phyloP scores from a whole-genome alignment of 2,888 invertebrate species.

The Drosophila yooni region DNA sequence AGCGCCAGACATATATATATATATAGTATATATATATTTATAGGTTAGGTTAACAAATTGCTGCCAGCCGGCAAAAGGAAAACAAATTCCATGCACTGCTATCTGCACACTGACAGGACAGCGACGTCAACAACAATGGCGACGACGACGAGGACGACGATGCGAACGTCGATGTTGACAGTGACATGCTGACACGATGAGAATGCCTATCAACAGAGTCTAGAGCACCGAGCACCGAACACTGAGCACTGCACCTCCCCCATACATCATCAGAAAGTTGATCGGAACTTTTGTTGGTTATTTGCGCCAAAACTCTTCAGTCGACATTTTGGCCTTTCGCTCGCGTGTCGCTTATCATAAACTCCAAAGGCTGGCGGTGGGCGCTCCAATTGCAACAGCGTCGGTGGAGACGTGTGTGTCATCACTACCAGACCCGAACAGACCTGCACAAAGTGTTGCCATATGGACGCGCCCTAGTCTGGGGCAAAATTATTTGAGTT shows the following conservation, averaged over 20 bases:
- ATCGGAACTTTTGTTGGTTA: conserved; percentile 69
- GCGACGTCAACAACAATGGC: conserved; percentile 51
- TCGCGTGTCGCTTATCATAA: conserved; percentile 81
- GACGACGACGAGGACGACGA: conserved; percentile 25
- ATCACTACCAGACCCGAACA: conserved; percentile 60
- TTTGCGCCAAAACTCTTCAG: conserved; percentile 41
- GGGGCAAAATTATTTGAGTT: conserved; percentile 25
- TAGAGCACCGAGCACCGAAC: not conserved
- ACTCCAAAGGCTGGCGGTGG: conserved; percentile 50
- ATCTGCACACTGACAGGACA: conserved; percentile 72
- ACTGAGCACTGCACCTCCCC: not conserved
- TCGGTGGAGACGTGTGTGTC: conserved; percentile 78
- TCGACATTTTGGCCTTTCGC: conserved; percentile 52
- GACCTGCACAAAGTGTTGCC: conserved; percentile 62
- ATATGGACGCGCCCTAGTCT: conserved; percentile 52
- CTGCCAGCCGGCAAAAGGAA: conserved; percentile 59
- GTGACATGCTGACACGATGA: conserved; percentile 70
- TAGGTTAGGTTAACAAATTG: conserved; percentile 15
- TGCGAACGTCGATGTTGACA: conserved; percentile 30
- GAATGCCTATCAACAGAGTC: conserved; percentile 34
- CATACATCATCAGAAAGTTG: conserved; percentile 61
- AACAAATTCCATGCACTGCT: conserved; percentile 75
- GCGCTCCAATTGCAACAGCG: conserved; percentile 74
- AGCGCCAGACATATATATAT: conserved; percentile 43
- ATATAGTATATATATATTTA: not conserved